Conservation (phyloP, 2,888 invertebrate species). For the Drosophila anomelani region DNA sequence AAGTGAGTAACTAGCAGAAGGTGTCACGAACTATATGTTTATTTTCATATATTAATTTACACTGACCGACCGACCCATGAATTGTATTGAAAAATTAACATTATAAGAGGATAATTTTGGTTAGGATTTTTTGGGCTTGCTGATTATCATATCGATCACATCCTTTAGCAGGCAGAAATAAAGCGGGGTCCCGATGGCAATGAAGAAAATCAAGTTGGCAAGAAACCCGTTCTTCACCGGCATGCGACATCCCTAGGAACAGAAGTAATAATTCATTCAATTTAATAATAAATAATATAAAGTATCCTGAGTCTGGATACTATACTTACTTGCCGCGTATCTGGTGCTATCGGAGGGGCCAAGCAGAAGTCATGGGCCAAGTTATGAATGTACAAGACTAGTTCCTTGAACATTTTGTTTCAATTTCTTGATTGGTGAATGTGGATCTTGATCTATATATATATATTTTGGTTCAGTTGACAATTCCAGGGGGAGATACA, state of each 20-base stretch:
- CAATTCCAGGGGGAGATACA: not conserved
- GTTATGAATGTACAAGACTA: conserved; percentile 54
- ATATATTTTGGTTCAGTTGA: not conserved
- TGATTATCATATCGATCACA: conserved; percentile 56
- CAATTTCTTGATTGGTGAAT: not conserved
- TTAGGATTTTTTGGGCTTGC: conserved; percentile 50
- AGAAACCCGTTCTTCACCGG: conserved; percentile 46
- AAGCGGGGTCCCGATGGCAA: conserved; percentile 71
- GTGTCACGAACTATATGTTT: conserved; percentile 11
- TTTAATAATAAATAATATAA: too few species aligned
- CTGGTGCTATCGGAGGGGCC: conserved; percentile 29
- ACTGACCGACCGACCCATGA: conserved; percentile 30
- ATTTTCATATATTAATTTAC: not conserved
- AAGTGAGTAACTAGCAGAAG: conserved; percentile 83
- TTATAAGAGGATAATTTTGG: not conserved
- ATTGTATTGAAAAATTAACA: not conserved
- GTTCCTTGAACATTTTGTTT: conserved; percentile 63
- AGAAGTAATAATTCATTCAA: not conserved
- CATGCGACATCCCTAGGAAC: conserved; percentile 50
- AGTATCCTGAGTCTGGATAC: too few species aligned
- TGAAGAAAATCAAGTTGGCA: conserved; percentile 71
- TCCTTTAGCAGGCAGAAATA: conserved; percentile 73
- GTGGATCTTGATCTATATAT: conserved; percentile 6
- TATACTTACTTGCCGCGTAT: conserved; percentile 54
- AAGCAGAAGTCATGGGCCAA: conserved; percentile 53